Conservation (phyloP, 2,797 vertebrate genomes). For the Xerus rutilus region DNA sequence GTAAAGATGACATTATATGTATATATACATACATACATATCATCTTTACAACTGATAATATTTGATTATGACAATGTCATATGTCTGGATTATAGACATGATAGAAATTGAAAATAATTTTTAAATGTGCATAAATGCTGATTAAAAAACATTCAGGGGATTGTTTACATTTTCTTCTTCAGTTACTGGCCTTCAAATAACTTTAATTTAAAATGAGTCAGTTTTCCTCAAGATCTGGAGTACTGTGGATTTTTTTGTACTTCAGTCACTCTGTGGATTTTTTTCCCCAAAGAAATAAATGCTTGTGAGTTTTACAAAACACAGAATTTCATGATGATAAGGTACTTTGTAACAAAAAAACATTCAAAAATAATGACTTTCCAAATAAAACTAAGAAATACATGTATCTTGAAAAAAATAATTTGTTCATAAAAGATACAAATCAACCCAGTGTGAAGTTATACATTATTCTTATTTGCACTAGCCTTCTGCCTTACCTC, state of each 20-base stretch:
- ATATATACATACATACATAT: neutral
- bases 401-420: neutral
- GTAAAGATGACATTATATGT: no score
- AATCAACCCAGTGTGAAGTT: neutral
- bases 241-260: neutral
- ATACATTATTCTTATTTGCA: neutral
- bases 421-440: constrained; percentile 9
- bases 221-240: neutral
- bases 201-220: neutral
- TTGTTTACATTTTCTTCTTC: neutral
- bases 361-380: neutral
- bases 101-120: neutral
- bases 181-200: neutral
- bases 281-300: constrained; percentile 23
- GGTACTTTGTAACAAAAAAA: neutral
- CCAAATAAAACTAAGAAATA: constrained; percentile 30
- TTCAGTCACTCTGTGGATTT: neutral
- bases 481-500: neutral
- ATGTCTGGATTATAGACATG: neutral
- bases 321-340: neutral
- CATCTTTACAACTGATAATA: neutral
- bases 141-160: neutral
- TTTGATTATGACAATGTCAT: neutral
- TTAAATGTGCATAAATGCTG: neutral
- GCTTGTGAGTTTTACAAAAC: neutral